These are phyloP conservation scores for Chelonia mydas DNA, from an alignment of 2,797 vertebrate species.

Conservation along the genomic window DNA sequence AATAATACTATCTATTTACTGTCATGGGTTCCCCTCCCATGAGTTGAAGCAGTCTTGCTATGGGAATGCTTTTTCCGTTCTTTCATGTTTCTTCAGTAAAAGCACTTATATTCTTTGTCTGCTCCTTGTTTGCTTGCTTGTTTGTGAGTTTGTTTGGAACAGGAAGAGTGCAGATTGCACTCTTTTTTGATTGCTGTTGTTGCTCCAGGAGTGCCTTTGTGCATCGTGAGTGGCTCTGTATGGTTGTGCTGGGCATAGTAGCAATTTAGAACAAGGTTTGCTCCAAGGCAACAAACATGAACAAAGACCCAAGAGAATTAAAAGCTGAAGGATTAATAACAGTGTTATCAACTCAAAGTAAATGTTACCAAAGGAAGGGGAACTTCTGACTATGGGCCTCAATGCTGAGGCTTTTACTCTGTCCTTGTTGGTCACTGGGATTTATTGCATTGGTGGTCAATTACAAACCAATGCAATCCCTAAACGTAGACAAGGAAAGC, in stretches of 20 bases:
- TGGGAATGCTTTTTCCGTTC: constrained; percentile 40
- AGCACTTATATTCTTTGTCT: background rate
- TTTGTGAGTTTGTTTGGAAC: background rate
- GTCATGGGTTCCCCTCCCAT: background rate
- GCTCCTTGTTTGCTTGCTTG: background rate
- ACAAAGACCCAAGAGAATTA: constrained; percentile 57
- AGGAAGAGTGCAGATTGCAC: accelerated
- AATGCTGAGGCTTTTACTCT: background rate
- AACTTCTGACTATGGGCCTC: background rate
- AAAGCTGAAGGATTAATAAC: constrained; percentile 39
- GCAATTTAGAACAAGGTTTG: constrained; percentile 46
- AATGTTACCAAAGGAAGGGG: background rate
- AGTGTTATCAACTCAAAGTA: constrained; percentile 63
- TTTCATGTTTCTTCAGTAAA: constrained; percentile 15
- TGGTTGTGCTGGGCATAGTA: background rate
- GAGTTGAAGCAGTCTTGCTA: constrained; percentile 28
- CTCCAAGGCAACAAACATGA: constrained; percentile 66
- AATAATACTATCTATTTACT: constrained; percentile 3
- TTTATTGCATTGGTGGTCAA: background rate
- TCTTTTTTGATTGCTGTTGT: background rate
- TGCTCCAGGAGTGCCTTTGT: background rate
- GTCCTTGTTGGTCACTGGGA: background rate
- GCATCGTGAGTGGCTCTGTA: constrained; percentile 3
- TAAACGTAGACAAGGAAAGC: background rate
- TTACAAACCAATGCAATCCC: background rate